Evolutionary conservation across 2,797 vertebrate species (phyloP), one percentile per base, ranked within the genome.

Genomic region (Poecilia wingei): DNA sequence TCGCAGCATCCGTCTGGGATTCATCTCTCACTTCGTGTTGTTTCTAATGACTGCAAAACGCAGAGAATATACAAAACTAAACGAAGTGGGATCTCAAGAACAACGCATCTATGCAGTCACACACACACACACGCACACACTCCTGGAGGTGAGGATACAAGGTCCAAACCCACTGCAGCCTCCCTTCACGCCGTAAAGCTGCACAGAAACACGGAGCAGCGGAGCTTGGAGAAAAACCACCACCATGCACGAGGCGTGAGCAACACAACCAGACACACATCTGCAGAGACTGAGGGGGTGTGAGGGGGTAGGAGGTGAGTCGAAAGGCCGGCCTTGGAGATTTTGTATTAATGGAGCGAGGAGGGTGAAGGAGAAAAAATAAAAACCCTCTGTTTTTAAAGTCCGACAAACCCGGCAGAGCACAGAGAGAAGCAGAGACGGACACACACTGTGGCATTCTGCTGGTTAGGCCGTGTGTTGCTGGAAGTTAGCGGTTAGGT

Each of bases 401-500:
- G 72, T 68, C 49, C 66, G 59, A 79, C 61, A 73, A 53, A 75
- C 70, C 70, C 70, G 80, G 72, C 47, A 74, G 31, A 84, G 78
- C 53, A 74, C 64, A 80, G 25, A 74, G 74, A 76, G 75, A 61
- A 8, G 51, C 73, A 82, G n/a, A 66, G 64, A 49, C 71, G 36
- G 36, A 59, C 47, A 75, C 59, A 66, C 25, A 79, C 41, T 3
- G 41, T 46, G 79, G 74, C 75, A 84, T 43, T 78, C 47, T 75
- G 57, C 76, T 55, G 53, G 89, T 91, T 87, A 92, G n/a, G 89
- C 85, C 74, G 77, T 76, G 82, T 78, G 75, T 85, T 74, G 83
- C 36, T 84, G 74, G 82, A 68, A 76, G 89, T 88, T 78, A 93
- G 89, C 83, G 70, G 87, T 87, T 88, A 91, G 84, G 55, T 86